These are phyloP conservation scores for Lepidurus arcticus DNA, from an alignment of 1,140 invertebrate species.

Conservation along the genomic window DNA sequence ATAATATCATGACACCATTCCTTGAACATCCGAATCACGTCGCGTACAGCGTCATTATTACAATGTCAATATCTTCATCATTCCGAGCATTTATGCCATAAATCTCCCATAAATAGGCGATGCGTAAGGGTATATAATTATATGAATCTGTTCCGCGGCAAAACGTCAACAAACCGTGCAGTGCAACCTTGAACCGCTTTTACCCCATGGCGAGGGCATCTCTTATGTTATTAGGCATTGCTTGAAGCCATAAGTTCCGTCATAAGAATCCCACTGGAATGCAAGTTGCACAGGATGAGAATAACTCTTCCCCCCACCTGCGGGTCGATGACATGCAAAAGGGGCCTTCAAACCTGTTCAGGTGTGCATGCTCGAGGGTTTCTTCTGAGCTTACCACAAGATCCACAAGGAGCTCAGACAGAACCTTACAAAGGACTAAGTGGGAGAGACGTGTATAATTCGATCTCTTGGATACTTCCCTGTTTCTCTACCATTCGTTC, in stretches of 20 bases:
- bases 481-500: too few relatives aligned
- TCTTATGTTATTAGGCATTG: not conserved
- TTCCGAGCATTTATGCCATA: too few relatives aligned
- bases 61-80: too few relatives aligned
- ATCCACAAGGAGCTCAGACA: not conserved
- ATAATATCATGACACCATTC: too few relatives aligned
- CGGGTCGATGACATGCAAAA: slow-evolving; percentile 2
- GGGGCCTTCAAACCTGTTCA: slow-evolving; percentile 17
- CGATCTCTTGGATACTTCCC: too few relatives aligned
- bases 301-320: not conserved
- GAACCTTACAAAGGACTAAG: not conserved
- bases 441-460: not conserved
- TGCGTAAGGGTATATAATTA: not conserved
- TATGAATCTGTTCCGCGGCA: not conserved
- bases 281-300: not conserved
- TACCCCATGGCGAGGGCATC: not conserved
- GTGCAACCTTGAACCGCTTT: not conserved
- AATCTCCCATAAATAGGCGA: too few relatives aligned
- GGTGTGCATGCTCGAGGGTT: slow-evolving; percentile 13
- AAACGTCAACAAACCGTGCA: not conserved
- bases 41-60: too few relatives aligned
- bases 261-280: slow-evolving; percentile 3
- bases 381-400: not conserved
- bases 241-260: not conserved
- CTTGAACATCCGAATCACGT: too few relatives aligned